Evolutionary conservation across 1,140 invertebrate genomes (phyloP).

Genomic region (Apolygus lucorum): DNA sequence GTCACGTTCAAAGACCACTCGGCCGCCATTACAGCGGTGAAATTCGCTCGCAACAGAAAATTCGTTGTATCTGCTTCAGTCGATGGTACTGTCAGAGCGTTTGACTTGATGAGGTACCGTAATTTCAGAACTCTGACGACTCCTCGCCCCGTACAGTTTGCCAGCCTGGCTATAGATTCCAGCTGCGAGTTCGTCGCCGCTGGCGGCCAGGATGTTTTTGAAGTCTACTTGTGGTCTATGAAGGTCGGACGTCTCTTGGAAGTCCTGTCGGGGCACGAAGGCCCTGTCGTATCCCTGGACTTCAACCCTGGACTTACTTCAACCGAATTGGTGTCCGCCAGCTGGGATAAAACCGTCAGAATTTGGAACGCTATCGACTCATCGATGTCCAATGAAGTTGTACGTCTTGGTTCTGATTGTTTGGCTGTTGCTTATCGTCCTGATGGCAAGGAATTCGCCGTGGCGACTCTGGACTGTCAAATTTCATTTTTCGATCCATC

Average conservation of each 20-base stretch:
- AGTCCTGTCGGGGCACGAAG: conserved; percentile 84
- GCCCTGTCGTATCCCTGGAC: conserved; percentile 71
- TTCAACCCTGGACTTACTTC: conserved; percentile 68
- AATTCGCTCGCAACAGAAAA: conserved; percentile 84
- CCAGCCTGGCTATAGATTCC: conserved; percentile 78
- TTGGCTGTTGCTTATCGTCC: conserved; percentile 74
- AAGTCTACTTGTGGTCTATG: conserved; percentile 92
- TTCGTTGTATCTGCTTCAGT: conserved; percentile 83
- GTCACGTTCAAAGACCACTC: conserved; percentile 90
- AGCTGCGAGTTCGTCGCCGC: conserved; percentile 88
- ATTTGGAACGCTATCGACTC: conserved; percentile 86
- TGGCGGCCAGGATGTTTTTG: conserved; percentile 86
- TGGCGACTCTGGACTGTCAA: conserved; percentile 80
- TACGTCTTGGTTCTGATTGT: conserved; percentile 73
- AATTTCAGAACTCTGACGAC: conserved; percentile 95
- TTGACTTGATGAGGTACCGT: conserved; percentile 87
- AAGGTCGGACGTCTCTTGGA: conserved; percentile 84
- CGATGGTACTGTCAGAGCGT: conserved; percentile 92
- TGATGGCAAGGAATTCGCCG: conserved; percentile 83
- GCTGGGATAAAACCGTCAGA: conserved; percentile 89
- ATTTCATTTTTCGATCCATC: conserved; percentile 76
- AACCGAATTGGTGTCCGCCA: conserved; percentile 71
- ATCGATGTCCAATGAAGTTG: conserved; percentile 70
- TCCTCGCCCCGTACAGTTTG: conserved; percentile 82
- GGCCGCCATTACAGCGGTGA: conserved; percentile 65